Evolutionary conservation across 2,113 vertebrate species (phyloP).

Genomic region (Meleagris gallopavo): DNA sequence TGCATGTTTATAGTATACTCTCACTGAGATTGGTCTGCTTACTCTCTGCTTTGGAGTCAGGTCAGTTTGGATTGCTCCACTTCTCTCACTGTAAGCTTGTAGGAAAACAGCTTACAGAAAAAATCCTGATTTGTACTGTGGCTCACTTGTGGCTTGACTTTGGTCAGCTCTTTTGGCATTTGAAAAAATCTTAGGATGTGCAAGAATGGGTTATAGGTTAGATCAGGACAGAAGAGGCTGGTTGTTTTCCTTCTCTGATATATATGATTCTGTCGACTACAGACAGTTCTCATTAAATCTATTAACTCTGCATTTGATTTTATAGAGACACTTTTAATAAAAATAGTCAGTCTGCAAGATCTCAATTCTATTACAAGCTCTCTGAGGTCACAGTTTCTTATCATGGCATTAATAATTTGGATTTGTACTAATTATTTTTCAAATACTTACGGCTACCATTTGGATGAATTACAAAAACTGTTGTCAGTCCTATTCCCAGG

Average conservation of each 20-base stretch:
- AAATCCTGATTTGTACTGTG: not conserved
- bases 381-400: slow-evolving; percentile 27
- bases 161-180: not conserved
- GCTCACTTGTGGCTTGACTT: not conserved
- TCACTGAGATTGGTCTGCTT: not conserved
- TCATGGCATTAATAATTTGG: slow-evolving; percentile 41
- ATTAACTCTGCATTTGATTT: not conserved
- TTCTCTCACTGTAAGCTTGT: not conserved
- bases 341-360: not conserved
- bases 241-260: not conserved
- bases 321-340: not conserved
- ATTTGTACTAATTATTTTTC: slow-evolving; percentile 47
- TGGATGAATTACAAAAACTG: not conserved
- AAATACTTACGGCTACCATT: slow-evolving; percentile 15
- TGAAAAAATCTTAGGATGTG: not conserved
- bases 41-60: not conserved
- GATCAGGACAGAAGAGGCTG: not conserved
- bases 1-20: fast-evolving
- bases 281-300: not conserved
- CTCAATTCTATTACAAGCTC: not conserved
- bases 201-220: not conserved
- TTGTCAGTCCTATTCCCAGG: not conserved
- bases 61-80: not conserved
- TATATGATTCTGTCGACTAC: not conserved
- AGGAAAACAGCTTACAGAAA: not conserved